Evolutionary conservation across 2,888 invertebrate genomes (phyloP).

Genomic region (Drosophila percnosoma): DNA sequence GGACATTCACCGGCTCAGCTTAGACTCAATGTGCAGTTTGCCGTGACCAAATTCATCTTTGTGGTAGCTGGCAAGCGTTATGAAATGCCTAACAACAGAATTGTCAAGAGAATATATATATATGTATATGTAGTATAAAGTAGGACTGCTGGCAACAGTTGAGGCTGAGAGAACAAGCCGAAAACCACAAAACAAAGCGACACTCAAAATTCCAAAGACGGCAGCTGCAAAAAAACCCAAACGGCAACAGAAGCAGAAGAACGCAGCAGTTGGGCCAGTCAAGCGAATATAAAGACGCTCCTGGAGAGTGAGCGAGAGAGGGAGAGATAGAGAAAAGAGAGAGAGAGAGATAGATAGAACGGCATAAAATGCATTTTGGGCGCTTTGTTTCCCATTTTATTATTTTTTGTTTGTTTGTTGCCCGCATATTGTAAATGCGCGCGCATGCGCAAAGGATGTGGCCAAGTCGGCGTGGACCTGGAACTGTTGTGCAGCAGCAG

Average conservation of each 20-base stretch:
- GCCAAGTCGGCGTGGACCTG: conserved; percentile 23
- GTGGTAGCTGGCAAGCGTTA: conserved; percentile 20
- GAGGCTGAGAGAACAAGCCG: conserved; percentile 19
- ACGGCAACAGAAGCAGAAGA: conserved; percentile 23
- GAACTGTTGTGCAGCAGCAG: conserved; percentile 20
- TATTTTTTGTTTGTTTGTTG: conserved; percentile 28
- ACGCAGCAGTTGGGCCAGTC: conserved; percentile 30
- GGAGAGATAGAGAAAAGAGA: neutral
- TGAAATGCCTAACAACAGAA: conserved; percentile 52
- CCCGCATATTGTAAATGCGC: conserved; percentile 68
- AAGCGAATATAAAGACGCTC: conserved; percentile 14
- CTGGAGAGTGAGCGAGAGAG: neutral
- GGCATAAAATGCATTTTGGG: conserved; percentile 68
- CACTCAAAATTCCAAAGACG: conserved; percentile 76
- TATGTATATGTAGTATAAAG: neutral
- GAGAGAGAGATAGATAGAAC: conserved; percentile 4
- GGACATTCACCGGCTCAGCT: conserved; percentile 13
- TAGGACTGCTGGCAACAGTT: conserved; percentile 7
- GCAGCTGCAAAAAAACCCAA: conserved; percentile 68
- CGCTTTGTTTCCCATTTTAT: conserved; percentile 24
- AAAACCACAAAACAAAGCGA: conserved; percentile 63
- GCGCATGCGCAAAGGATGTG: conserved; percentile 79
- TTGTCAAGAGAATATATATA: conserved; percentile 46
- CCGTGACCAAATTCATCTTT: conserved; percentile 52
- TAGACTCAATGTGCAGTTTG: conserved; percentile 52